These are phyloP conservation scores for Podiceps cristatus DNA, from an alignment of 2,113 vertebrate genomes.

Conservation along the genomic window DNA sequence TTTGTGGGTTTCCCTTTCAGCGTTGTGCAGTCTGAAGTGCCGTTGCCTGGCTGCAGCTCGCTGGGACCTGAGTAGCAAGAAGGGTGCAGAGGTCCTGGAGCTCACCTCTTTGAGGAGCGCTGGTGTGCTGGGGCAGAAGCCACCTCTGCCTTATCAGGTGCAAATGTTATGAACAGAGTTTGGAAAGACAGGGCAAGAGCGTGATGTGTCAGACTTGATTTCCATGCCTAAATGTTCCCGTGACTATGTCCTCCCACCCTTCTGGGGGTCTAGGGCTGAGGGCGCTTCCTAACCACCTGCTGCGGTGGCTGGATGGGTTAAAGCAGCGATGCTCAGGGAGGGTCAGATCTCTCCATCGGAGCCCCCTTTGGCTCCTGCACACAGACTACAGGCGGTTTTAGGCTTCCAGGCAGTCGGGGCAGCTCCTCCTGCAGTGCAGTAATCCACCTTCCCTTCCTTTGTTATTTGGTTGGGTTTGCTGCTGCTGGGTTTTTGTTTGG, in stretches of 20 bases:
- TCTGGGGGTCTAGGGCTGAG: not conserved
- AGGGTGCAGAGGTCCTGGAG: not conserved
- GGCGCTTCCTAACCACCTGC: not conserved
- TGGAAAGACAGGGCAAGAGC: not conserved
- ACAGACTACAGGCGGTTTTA: not conserved
- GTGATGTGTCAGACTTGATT: not conserved
- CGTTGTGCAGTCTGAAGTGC: not conserved
- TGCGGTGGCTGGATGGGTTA: not conserved
- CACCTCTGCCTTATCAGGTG: not conserved
- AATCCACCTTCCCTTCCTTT: not conserved
- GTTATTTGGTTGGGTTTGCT: not conserved
- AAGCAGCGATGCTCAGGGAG: not conserved
- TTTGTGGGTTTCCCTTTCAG: not conserved
- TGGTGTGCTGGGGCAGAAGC: not conserved
- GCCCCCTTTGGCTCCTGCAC: not conserved
- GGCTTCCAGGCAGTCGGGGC: not conserved
- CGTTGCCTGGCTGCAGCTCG: not conserved
- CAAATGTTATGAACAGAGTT: not conserved
- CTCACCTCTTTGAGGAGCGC: not conserved
- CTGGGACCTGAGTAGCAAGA: not conserved
- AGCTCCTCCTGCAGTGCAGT: not conserved
- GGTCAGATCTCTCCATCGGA: not conserved
- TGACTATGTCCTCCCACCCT: accelerated
- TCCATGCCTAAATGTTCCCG: not conserved
- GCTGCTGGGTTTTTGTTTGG: not conserved